phyloP scores from a whole-genome alignment of 2,888 invertebrate genomes.

The Cheilosia vernalis region DNA sequence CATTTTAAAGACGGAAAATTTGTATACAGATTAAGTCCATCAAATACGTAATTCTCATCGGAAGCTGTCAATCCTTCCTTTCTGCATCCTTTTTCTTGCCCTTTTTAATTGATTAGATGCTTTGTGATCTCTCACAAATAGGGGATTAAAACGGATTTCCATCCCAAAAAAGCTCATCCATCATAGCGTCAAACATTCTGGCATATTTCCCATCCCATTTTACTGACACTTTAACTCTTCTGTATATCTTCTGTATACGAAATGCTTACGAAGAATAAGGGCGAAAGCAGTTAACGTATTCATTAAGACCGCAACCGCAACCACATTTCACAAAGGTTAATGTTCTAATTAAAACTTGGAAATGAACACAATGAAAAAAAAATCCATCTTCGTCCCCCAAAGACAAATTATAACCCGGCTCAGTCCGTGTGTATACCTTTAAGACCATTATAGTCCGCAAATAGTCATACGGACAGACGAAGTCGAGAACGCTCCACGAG shows the following conservation, averaged over 20 bases:
- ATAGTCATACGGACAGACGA: constrained; percentile 3
- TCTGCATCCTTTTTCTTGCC: not conserved
- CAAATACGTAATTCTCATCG: constrained; percentile 18
- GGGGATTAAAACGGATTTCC: not conserved
- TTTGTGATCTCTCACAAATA: constrained; percentile 7
- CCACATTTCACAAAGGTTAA: constrained; percentile 49
- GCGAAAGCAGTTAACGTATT: constrained; percentile 15
- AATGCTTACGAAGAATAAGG: not conserved
- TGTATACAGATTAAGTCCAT: constrained; percentile 6
- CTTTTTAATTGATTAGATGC: constrained; percentile 44
- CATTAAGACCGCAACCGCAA: constrained; percentile 10
- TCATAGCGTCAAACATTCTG: constrained; percentile 58
- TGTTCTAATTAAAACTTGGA: constrained; percentile 53
- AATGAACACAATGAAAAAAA: constrained; percentile 17
- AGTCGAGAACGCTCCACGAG: constrained; percentile 26
- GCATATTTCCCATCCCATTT: not conserved
- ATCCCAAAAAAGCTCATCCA: constrained; percentile 37
- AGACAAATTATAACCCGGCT: constrained; percentile 46
- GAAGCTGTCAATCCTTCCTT: constrained; percentile 12
- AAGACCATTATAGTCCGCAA: constrained; percentile 40
- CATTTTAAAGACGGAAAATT: not conserved
- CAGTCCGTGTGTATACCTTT: constrained; percentile 48
- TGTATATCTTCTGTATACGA: not conserved
- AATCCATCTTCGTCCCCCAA: constrained; percentile 18
- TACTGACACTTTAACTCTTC: not conserved